Base-by-base conservation (phyloP, 2,113 vertebrate species). In the Smithornis capensis region DNA sequence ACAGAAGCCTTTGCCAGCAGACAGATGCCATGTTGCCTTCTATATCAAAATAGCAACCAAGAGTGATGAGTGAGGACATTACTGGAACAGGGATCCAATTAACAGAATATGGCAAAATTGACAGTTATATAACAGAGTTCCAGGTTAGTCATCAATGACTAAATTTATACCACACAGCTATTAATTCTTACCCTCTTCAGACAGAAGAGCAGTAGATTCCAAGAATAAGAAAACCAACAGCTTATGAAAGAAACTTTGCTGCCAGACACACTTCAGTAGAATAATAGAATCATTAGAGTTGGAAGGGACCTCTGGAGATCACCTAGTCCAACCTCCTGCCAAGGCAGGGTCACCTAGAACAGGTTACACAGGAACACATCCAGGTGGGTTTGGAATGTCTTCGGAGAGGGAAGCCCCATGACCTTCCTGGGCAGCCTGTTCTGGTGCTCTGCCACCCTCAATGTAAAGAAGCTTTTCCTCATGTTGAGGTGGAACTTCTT, bases 81-180 rank as follows among this genome's bases (percentile, higher is more conserved):
- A 53, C 25, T 55, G 45, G 44, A 89, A 92, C 29, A 89, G 21
- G 56, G 73, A 87, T 89, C 53, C 67, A 87, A 87, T 85, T 92
- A 94, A 65, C 7, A 3, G 53, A 75, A 76, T 24, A 49, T 19
- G 40, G 81, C 62, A 82, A 92, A 94, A 87, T 10, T 65, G 67
- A 79, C 83, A 85, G 79, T 89, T 91, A 79, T 19, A 57, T 90
- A 95, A 90, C 25, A 22, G 85, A 93, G 67, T 73, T 85, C 60
- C 62, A 73, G 53, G 70, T 81, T 82, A 92, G 80, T 94, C 92
- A 95, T 75, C 83, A 2, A 21, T 35, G 62, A 87, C 81, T 95
- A 89, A 84, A 87, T 87, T 91, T 95, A 87, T 37, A 85, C 19
- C 63, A 82, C 25, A 53, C 44, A 89, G 53, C 49, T 92, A 76